Percentiles rank a stretch among this genome's conserved stretches.
Conservation (phyloP, 2,888 invertebrate genomes). For the Campaea margaritaria region DNA sequence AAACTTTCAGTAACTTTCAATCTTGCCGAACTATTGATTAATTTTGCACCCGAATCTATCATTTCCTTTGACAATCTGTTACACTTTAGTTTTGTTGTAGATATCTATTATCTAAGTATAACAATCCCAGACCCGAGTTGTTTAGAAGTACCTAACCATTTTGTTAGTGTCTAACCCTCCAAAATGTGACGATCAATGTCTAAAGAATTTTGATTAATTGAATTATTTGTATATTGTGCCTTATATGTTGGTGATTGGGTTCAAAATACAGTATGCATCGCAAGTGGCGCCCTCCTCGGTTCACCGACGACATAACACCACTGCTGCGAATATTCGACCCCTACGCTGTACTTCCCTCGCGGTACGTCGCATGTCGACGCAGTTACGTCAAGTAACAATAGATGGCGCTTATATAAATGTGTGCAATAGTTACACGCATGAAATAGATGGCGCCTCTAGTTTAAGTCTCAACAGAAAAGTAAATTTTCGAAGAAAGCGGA, state of each 20-base stretch:
- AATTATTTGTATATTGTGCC: conserved; percentile 52
- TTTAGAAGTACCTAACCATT: conserved; percentile 52
- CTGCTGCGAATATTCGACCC: conserved; percentile 92
- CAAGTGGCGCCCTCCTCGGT: conserved; percentile 93
- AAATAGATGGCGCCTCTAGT: conserved; percentile 69
- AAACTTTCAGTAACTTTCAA: conserved; percentile 40
- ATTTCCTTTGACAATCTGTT: conserved; percentile 36
- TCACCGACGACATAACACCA: conserved; percentile 91
- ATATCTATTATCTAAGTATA: conserved; percentile 34
- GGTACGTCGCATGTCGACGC: conserved; percentile 79
- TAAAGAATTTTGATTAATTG: conserved; percentile 31
- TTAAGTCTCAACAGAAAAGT: conserved; percentile 13
- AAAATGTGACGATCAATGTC: conserved; percentile 38
- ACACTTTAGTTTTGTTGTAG: conserved; percentile 51
- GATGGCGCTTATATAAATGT: conserved; percentile 75
- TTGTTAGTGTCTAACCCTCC: conserved; percentile 51
- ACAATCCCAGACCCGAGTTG: conserved; percentile 39
- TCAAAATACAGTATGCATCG: conserved; percentile 88
- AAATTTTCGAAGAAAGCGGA: conserved; percentile 27
- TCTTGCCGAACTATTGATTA: conserved; percentile 39
- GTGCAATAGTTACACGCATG: conserved; percentile 64
- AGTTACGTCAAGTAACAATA: conserved; percentile 50
- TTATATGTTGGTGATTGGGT: conserved; percentile 62
- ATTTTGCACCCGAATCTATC: conserved; percentile 37
- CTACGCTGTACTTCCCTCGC: conserved; percentile 84